Evolutionary conservation across 2,888 invertebrate species (phyloP).

Genomic region (Mimas tiliae): DNA sequence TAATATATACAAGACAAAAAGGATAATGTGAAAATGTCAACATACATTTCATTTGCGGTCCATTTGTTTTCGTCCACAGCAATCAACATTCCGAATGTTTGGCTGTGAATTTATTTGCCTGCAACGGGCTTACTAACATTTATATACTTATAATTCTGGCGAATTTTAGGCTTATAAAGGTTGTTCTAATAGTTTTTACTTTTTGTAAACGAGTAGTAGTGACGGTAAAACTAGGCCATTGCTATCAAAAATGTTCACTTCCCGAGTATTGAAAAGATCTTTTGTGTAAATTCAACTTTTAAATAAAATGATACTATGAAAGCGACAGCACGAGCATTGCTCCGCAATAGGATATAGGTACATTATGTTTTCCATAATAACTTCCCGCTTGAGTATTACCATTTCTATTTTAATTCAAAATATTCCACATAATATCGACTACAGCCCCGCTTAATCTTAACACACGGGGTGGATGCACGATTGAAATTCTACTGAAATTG

Average conservation of each 20-base stretch:
- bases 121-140: neutral
- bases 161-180: no score
- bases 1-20: neutral
- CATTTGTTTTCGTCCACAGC: neutral
- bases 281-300: neutral
- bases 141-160: no score
- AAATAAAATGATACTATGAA: no score
- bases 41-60: constrained; percentile 1
- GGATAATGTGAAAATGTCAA: neutral
- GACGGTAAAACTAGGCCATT: no score
- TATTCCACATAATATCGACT: neutral
- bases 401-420: neutral
- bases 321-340: no score
- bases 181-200: no score
- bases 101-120: neutral
- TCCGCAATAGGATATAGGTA: no score
- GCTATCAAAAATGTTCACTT: no score
- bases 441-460: neutral
- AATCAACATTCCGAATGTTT: neutral
- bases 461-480: neutral
- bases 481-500: neutral
- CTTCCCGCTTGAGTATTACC: neutral
- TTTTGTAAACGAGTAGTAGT: no score
- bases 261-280: neutral
- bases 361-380: no score